Conservation (phyloP, 2,113 vertebrate species). For the Thalassarche chlororhynchos region DNA sequence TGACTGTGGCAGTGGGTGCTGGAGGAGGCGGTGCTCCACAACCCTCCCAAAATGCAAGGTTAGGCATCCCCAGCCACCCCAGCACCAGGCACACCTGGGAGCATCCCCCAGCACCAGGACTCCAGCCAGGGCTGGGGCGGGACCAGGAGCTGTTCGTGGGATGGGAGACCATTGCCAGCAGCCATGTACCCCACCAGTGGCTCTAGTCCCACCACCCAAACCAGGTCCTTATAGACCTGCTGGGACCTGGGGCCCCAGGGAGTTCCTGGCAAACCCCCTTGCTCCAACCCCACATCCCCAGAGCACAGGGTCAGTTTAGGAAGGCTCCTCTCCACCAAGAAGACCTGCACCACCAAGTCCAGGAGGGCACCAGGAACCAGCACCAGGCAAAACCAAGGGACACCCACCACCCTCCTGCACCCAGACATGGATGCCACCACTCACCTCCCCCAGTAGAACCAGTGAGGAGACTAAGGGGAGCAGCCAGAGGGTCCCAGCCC, state of each 20-base stretch:
- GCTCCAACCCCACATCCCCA: not conserved
- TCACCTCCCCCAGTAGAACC: not conserved
- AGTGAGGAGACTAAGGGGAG: fast-evolving
- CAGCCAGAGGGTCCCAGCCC: not conserved
- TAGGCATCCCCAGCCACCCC: not conserved
- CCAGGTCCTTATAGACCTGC: not conserved
- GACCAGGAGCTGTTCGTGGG: not conserved
- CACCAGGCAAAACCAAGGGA: not conserved
- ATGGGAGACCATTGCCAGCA: not conserved
- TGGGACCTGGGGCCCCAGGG: not conserved
- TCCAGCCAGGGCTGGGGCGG: not conserved
- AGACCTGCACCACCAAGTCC: not conserved
- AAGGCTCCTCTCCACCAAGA: not conserved
- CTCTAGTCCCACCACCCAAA: too few species aligned
- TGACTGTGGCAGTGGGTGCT: not conserved
- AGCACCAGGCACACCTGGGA: not conserved
- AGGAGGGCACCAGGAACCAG: not conserved
- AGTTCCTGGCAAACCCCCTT: not conserved
- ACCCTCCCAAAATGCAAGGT: not conserved
- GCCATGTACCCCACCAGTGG: not conserved
- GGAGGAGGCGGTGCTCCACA: not conserved
- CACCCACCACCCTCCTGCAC: not conserved
- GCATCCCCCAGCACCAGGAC: not conserved
- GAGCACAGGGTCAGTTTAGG: not conserved
- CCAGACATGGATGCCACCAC: not conserved